Conservation (phyloP, 2,797 vertebrate genomes). For the Onychomys torridus region DNA sequence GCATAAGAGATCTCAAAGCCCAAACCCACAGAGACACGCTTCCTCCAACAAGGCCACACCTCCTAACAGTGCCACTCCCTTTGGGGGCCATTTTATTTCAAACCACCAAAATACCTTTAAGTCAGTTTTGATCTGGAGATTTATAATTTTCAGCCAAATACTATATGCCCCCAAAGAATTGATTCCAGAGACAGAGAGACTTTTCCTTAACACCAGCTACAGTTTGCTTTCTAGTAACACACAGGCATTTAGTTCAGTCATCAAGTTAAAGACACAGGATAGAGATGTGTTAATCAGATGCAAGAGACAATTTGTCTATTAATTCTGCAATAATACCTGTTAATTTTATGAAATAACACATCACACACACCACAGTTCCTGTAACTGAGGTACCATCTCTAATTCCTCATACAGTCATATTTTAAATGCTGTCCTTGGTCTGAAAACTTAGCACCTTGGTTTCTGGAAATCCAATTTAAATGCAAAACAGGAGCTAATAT, state of each 20-base stretch:
- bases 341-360: not conserved
- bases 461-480: constrained; percentile 43
- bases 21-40: not conserved
- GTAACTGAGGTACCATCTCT: not conserved
- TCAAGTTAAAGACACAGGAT: constrained; percentile 34
- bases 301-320: not conserved
- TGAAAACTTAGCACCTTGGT: not conserved
- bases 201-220: not conserved
- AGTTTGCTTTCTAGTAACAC: not conserved
- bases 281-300: not conserved
- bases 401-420: not conserved
- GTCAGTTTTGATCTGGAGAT: not conserved
- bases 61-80: not conserved
- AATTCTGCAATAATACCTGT: constrained; percentile 26
- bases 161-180: not conserved
- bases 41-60: not conserved
- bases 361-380: not conserved
- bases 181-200: not conserved
- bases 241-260: not conserved
- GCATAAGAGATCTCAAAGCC: not conserved
- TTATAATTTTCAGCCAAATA: constrained; percentile 18
- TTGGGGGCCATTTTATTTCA: not conserved
- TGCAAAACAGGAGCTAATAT: not conserved
- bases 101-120: not conserved
- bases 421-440: not conserved